phyloP scores from a whole-genome alignment of 2,113 vertebrate species.

The Gracilinanus agilis region DNA sequence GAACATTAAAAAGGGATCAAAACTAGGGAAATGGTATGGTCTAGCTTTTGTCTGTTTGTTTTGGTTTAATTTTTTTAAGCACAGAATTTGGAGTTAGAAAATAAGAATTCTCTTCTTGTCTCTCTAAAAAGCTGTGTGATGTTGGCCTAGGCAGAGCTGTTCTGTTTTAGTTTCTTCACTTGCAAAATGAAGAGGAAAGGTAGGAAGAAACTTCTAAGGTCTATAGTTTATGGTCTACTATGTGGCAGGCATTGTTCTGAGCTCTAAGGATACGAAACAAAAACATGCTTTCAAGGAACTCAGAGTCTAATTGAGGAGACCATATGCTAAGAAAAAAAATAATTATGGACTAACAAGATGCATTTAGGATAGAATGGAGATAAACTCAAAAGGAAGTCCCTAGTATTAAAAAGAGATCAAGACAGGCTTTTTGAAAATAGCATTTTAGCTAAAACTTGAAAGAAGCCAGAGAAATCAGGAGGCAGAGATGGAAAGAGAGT shows the following conservation, averaged over 20 bases:
- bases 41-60: background rate
- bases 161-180: background rate
- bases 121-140: background rate
- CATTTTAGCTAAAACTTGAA: background rate
- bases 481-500: background rate
- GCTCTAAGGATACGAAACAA: background rate
- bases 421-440: background rate
- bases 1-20: background rate
- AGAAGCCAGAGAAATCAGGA: background rate
- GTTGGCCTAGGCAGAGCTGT: background rate
- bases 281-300: background rate
- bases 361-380: background rate
- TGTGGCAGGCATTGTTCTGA: background rate
- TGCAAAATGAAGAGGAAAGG: background rate
- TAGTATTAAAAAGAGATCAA: background rate
- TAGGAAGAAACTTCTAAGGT: background rate
- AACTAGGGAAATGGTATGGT: background rate
- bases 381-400: background rate
- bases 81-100: background rate
- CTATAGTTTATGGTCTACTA: background rate
- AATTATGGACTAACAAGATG: too few species aligned
- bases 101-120: background rate
- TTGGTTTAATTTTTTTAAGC: background rate
- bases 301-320: background rate
- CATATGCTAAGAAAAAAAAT: background rate